These are phyloP conservation scores for Stictocephala bisonia DNA, from an alignment of 2,888 invertebrate species.

Conservation along the genomic window DNA sequence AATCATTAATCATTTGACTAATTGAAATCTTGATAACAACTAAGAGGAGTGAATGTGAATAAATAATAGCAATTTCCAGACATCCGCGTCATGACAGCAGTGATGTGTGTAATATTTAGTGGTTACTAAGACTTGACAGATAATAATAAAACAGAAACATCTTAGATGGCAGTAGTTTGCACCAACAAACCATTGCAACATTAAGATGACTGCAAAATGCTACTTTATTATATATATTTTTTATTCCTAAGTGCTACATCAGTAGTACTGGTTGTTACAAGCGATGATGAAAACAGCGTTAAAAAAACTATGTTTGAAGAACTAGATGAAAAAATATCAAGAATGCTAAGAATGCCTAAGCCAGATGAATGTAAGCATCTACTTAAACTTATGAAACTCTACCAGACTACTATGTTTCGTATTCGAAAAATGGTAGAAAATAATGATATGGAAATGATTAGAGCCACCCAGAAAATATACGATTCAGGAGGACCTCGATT, in stretches of 20 bases:
- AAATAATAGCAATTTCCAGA: too few species aligned
- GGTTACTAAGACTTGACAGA: too few species aligned
- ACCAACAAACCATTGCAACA: too few species aligned
- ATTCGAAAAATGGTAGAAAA: conserved; percentile 8
- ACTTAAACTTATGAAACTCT: conserved; percentile 3
- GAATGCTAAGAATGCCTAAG: neutral
- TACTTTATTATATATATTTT: neutral
- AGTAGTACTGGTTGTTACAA: too few species aligned
- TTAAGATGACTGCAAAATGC: neutral
- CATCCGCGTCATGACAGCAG: too few species aligned
- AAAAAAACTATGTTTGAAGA: conserved; percentile 19
- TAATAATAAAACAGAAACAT: too few species aligned
- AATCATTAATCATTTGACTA: too few species aligned
- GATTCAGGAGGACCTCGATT: conserved; percentile 4
- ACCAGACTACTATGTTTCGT: conserved; percentile 24
- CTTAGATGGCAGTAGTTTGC: too few species aligned
- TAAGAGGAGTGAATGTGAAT: too few species aligned
- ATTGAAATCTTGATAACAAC: too few species aligned
- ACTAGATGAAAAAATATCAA: conserved; percentile 6
- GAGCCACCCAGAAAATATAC: neutral
- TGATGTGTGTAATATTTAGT: too few species aligned
- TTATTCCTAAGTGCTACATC: neutral
- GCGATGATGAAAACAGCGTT: neutral
- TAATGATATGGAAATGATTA: conserved; percentile 8
- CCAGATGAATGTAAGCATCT: neutral